Evolutionary conservation across 2,888 invertebrate genomes (phyloP).

Genomic region (Caenorhabditis angaria): DNA sequence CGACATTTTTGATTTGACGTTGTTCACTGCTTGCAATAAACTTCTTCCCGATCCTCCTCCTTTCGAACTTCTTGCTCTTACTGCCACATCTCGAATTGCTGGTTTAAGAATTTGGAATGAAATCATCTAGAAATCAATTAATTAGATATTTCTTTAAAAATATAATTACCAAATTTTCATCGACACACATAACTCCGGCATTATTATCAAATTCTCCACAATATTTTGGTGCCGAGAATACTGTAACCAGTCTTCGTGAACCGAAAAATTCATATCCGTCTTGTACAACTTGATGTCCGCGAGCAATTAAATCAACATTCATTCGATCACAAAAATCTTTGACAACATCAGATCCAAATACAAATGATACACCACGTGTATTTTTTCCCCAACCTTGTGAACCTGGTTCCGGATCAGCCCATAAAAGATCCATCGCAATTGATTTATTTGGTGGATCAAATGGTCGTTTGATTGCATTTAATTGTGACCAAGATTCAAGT

Average conservation of each 20-base stretch:
- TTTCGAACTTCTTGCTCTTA: slow-evolving; percentile 19
- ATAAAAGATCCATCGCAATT: slow-evolving; percentile 40
- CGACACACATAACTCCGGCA: slow-evolving; percentile 33
- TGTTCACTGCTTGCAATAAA: not conserved
- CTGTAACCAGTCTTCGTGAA: slow-evolving; percentile 37
- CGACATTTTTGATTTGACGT: not conserved
- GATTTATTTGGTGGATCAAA: slow-evolving; percentile 32
- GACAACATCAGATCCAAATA: slow-evolving; percentile 44
- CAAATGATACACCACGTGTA: slow-evolving; percentile 36
- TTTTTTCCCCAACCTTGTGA: slow-evolving; percentile 38
- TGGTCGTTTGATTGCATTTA: slow-evolving; percentile 28
- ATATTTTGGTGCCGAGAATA: slow-evolving; percentile 47
- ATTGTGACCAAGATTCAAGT: slow-evolving; percentile 26
- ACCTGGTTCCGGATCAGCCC: slow-evolving; percentile 44
- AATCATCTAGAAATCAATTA: slow-evolving; percentile 9
- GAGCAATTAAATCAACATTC: slow-evolving; percentile 31
- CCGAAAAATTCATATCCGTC: slow-evolving; percentile 50
- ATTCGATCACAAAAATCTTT: slow-evolving; percentile 43
- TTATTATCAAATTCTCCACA: slow-evolving; percentile 38
- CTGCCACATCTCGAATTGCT: slow-evolving; percentile 18
- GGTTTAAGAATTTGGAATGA: slow-evolving; percentile 39
- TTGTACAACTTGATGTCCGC: slow-evolving; percentile 45
- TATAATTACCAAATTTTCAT: slow-evolving; percentile 16
- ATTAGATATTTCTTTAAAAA: no score
- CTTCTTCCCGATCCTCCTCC: not conserved